These are phyloP conservation scores for Eueides isabella DNA, from an alignment of 1,140 invertebrate species.

Conservation along the genomic window DNA sequence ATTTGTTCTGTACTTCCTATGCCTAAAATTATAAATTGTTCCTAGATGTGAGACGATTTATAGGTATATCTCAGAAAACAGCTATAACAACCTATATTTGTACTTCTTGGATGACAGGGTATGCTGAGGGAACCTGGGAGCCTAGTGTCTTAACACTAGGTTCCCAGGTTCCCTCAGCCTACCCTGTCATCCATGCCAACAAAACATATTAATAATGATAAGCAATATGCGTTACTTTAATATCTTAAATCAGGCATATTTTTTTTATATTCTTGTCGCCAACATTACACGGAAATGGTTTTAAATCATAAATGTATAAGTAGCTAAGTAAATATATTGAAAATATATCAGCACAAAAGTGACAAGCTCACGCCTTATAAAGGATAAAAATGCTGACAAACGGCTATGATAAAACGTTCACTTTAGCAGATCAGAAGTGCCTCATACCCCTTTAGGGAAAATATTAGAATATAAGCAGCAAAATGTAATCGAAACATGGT, in stretches of 20 bases:
- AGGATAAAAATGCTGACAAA: constrained; percentile 14
- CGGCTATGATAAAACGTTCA: constrained; percentile 1
- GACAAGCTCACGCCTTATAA: constrained; percentile 7
- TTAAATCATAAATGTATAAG: constrained; percentile 1
- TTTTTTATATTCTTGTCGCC: neutral
- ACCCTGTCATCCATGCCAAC: no score
- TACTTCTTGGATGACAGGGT: no score
- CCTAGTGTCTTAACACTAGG: no score
- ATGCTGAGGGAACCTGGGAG: no score
- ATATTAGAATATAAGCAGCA: neutral
- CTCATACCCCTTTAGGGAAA: neutral
- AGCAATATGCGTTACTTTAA: neutral
- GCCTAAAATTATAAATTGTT: no score
- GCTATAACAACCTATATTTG: no score
- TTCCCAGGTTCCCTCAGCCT: no score
- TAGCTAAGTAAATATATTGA: neutral
- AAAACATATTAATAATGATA: no score
- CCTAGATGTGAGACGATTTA: no score
- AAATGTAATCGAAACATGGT: neutral
- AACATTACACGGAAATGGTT: no score
- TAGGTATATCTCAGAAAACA: no score
- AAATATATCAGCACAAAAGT: neutral
- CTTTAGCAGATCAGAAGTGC: neutral
- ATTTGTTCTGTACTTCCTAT: no score
- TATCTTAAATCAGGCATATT: neutral